A percentile compares a stretch with the other conserved stretches of the same genome.
These are phyloP conservation scores for Acrocera orbiculus DNA, from an alignment of 2,888 invertebrate species.

Conservation along the genomic window DNA sequence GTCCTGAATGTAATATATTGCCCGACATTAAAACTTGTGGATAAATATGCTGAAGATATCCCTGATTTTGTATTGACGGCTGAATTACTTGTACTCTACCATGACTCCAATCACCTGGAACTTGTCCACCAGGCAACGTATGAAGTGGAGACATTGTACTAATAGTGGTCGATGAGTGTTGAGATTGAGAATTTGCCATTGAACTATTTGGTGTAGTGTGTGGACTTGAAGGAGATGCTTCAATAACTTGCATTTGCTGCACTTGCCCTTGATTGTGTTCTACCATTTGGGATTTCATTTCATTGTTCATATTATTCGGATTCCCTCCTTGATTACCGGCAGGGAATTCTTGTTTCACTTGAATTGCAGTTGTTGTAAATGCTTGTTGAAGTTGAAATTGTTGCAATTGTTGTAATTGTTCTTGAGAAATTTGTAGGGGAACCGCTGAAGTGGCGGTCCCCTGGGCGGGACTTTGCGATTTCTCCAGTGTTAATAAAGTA, in stretches of 20 bases:
- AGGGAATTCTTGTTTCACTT: constrained; percentile 31
- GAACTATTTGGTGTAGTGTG: constrained; percentile 29
- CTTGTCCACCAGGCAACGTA: constrained; percentile 38
- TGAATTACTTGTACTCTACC: constrained; percentile 73
- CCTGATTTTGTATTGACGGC: constrained; percentile 50
- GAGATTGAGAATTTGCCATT: constrained; percentile 27
- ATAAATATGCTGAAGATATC: constrained; percentile 64
- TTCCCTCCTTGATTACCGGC: constrained; percentile 16
- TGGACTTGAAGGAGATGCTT: constrained; percentile 32
- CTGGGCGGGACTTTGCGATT: constrained; percentile 36
- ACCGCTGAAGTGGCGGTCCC: constrained; percentile 26
- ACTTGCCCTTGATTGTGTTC: constrained; percentile 33
- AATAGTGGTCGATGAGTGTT: constrained; percentile 41
- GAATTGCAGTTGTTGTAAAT: constrained; percentile 32
- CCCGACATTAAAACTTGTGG: constrained; percentile 71
- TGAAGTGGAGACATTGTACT: constrained; percentile 65
- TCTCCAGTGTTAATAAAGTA: constrained; percentile 44
- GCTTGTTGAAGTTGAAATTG: constrained; percentile 42
- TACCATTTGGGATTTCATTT: constrained; percentile 27
- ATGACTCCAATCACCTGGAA: constrained; percentile 53
- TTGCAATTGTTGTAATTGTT: constrained; percentile 40
- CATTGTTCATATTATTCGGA: constrained; percentile 14
- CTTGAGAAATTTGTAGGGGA: constrained; percentile 30
- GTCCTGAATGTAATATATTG: constrained; percentile 43
- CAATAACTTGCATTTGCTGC: constrained; percentile 32